Base-by-base conservation (phyloP, 2,797 vertebrate genomes). In the Phrynocephalus vlangalii region DNA sequence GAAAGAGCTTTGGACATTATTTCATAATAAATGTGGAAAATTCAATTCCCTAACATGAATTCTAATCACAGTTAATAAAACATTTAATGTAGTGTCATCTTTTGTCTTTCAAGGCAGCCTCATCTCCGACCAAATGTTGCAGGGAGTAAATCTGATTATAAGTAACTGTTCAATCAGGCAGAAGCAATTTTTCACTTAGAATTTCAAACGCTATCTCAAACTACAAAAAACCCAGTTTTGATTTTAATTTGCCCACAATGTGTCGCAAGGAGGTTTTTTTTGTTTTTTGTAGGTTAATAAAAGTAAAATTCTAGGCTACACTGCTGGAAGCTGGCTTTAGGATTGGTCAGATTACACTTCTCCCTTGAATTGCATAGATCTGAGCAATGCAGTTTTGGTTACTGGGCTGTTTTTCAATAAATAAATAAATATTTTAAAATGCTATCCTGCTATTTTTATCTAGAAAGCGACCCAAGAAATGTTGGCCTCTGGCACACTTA, bases 21-120 rank as follows among this genome's bases (percentile, higher is more conserved):
- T 85, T 75, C 90, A 91, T 80, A 90, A 91, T 90, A 83, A 90
- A 38, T 82, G 82, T 83, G 33, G 84, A 63, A 93, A 92, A 90
- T 90, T 84, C 50, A 77, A 11, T 83, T 86, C 20, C 22, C 50
- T 81, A 84, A 76, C 79, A 87, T 87, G 82, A 88, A 93, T 83
- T 48, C 26, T 33, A 84, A 56, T 71, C 82, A 56, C 86, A 38
- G 85, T 92, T 92, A 82, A 88, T 86, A 87, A 75, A 87, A 66
- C 28, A 78, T 77, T 6, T 72, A 80, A 11, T 92, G 6, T 89
- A 89, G 48, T 60, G 91, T 91, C 85, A 33, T 84, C 71, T 63
- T 6, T 84, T 15, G 79, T 90, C 83, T 90, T 63, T 89, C 72
- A 16, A 72, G 15, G n/a, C 28, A 67, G 0, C 3, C 73, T 88